Conservation (phyloP, 92 coral and sea anemone species). For the Heliopora coerulea region DNA sequence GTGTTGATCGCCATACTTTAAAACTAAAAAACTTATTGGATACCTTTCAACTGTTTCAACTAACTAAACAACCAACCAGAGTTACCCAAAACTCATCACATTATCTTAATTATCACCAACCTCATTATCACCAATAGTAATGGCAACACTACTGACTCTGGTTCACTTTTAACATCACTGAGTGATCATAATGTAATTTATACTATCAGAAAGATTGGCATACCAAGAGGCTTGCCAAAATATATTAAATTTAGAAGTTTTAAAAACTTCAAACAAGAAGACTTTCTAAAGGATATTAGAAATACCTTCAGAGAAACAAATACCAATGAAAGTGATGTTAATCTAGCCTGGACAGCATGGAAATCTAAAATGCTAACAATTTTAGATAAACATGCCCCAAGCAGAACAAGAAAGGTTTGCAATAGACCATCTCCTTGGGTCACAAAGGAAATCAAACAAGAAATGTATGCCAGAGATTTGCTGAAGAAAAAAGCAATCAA, state of each 20-base stretch:
- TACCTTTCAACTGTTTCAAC: conserved; percentile 2
- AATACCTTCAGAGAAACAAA: too few species aligned
- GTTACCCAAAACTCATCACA: too few species aligned
- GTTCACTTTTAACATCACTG: conserved; percentile 3
- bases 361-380: not conserved
- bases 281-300: not conserved
- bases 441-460: conserved; percentile 19
- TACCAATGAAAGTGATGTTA: too few species aligned
- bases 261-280: not conserved
- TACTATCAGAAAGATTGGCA: conserved; percentile 6
- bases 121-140: conserved; percentile 8
- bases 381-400: conserved; percentile 29
- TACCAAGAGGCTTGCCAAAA: conserved; percentile 10
- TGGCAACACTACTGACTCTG: conserved; percentile 9
- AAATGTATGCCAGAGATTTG: conserved; percentile 15
- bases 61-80: conserved; percentile 5
- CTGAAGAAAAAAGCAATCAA: conserved; percentile 20
- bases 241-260: conserved; percentile 20
- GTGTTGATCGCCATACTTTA: conserved; percentile 24
- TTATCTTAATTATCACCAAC: too few species aligned
- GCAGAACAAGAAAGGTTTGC: conserved; percentile 19
- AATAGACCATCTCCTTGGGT: conserved; percentile 25
- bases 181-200: conserved; percentile 14
- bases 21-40: not conserved
- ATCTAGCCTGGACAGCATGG: not conserved